Evolutionary conservation across 2,113 vertebrate genomes (phyloP).

Genomic region (Paracanthobrama guichenoti): DNA sequence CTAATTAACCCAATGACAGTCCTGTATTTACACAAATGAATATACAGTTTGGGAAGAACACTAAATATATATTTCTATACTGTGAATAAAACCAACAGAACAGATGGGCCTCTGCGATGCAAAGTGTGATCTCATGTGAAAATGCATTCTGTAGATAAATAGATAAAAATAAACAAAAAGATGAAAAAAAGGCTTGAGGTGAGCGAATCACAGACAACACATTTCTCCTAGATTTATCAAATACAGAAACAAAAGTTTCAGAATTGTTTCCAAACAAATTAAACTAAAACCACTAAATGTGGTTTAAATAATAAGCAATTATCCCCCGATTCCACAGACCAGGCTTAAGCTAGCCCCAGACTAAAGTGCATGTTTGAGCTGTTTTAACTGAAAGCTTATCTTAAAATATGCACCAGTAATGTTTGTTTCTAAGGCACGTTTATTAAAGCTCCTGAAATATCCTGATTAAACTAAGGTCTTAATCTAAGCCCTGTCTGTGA

Average conservation of each 20-base stretch:
- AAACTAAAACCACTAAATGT: not conserved
- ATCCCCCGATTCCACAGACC: no score
- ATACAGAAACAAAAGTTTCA: not conserved
- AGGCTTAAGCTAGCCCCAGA: no score
- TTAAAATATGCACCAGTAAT: no score
- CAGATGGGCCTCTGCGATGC: not conserved
- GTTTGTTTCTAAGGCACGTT: no score
- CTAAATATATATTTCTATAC: not conserved
- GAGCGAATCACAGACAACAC: not conserved
- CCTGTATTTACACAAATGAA: not conserved
- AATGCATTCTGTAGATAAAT: not conserved
- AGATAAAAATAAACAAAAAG: not conserved
- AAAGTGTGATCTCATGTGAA: not conserved
- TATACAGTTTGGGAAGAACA: not conserved
- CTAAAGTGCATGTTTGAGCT: no score
- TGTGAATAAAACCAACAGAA: constrained; percentile 3
- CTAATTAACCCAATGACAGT: not conserved
- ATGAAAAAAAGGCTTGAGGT: not conserved
- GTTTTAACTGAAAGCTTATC: no score
- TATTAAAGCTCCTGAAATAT: no score
- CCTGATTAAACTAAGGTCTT: no score
- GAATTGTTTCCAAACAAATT: not conserved
- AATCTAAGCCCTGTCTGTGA: no score
- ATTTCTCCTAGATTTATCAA: not conserved
- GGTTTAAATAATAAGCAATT: not conserved